Percentiles rank a stretch among this genome's conserved stretches.
Evolutionary conservation across 2,113 vertebrate genomes (phyloP).

Genomic region (Carollia perspicillata): DNA sequence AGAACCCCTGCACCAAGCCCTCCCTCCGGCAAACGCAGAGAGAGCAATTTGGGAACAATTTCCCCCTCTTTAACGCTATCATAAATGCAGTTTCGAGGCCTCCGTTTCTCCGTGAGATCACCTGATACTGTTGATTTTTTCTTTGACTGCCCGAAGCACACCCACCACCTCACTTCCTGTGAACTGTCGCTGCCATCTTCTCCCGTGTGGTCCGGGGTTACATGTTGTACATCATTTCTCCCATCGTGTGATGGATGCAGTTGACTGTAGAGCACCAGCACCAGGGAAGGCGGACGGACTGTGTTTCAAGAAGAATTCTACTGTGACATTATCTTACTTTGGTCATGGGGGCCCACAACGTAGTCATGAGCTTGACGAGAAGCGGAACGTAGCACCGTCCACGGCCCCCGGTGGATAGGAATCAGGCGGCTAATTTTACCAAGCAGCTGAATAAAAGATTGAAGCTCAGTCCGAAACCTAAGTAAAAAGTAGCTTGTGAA

Average conservation of each 20-base stretch:
- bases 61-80: background rate
- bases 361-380: slow-evolving; percentile 4
- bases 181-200: background rate
- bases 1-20: background rate
- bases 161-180: background rate
- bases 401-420: background rate
- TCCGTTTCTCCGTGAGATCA: background rate
- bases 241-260: background rate
- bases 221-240: background rate
- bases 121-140: background rate
- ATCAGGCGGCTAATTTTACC: background rate
- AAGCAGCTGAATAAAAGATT: background rate
- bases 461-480: background rate
- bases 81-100: background rate
- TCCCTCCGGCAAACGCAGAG: background rate
- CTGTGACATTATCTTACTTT: background rate
- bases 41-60: background rate
- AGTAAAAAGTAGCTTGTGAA: background rate
- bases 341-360: slow-evolving; percentile 7
- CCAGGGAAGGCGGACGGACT: background rate
- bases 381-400: background rate
- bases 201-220: background rate
- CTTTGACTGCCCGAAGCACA: background rate
- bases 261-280: background rate
- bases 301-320: slow-evolving; percentile 10